A percentile compares a stretch with the other conserved stretches of the same genome.
Conservation (phyloP, 2,888 invertebrate species). For the Congeria kusceri region DNA sequence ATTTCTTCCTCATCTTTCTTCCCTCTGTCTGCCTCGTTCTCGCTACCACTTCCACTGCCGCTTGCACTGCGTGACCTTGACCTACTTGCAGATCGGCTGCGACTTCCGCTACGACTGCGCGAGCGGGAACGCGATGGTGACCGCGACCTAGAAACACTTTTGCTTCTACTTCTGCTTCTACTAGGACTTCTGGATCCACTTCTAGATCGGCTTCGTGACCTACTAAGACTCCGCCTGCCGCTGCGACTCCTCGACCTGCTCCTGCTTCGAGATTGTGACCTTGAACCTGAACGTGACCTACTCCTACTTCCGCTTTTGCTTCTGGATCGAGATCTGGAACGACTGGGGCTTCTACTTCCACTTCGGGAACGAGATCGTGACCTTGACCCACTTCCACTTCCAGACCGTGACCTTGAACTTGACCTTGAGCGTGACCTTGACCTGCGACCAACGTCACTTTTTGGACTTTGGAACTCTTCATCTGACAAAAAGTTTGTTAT, state of each 20-base stretch:
- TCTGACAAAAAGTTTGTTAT: constrained; percentile 36
- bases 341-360: constrained; percentile 61
- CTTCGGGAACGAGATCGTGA: constrained; percentile 61
- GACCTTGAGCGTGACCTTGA: constrained; percentile 62
- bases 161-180: constrained; percentile 25
- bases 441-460: constrained; percentile 67
- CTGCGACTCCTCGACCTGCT: constrained; percentile 66
- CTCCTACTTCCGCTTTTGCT: constrained; percentile 67
- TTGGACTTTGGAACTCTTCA: constrained; percentile 65
- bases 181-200: constrained; percentile 60
- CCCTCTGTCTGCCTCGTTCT: constrained; percentile 76
- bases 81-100: constrained; percentile 57
- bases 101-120: constrained; percentile 54
- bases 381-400: constrained; percentile 59
- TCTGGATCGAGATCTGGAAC: constrained; percentile 62
- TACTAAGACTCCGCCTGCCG: constrained; percentile 64
- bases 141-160: constrained; percentile 15
- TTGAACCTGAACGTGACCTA: constrained; percentile 49
- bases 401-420: constrained; percentile 53
- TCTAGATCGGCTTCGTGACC: constrained; percentile 64
- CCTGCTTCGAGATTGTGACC: constrained; percentile 61
- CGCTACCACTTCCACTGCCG: constrained; percentile 67
- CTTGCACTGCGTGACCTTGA: constrained; percentile 66
- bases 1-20: constrained; percentile 83
- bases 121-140: constrained; percentile 46